Conservation (phyloP, 2,113 vertebrate genomes). For the Sinocyclocheilus maitianheensis region DNA sequence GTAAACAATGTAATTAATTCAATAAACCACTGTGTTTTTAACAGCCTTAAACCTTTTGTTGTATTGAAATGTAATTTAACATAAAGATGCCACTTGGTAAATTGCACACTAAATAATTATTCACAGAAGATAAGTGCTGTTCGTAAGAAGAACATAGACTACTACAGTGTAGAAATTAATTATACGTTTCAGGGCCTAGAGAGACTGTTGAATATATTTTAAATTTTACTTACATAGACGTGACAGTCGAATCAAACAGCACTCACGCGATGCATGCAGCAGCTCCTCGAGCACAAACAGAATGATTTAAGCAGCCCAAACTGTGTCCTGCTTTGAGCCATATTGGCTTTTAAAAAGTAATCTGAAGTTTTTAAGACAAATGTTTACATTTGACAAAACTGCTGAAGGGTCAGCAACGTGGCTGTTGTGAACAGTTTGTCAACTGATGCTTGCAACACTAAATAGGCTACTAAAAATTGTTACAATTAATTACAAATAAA, state of each 20-base stretch:
- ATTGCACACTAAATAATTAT: not conserved
- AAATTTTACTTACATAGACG: slow-evolving; percentile 18
- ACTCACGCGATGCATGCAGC: slow-evolving; percentile 48
- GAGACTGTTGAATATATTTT: slow-evolving; percentile 41
- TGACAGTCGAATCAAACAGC: slow-evolving; percentile 53
- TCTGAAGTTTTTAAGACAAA: not conserved
- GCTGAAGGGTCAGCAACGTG: not conserved
- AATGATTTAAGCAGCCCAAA: slow-evolving; percentile 54
- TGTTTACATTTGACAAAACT: slow-evolving; percentile 20
- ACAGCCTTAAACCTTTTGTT: slow-evolving; percentile 52
- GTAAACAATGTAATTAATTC: slow-evolving; percentile 92
- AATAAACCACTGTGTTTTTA: slow-evolving; percentile 92
- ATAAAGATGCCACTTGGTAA: not conserved
- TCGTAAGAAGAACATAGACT: not conserved
- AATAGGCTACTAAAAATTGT: not conserved
- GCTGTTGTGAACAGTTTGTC: not conserved
- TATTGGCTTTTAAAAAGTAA: slow-evolving; percentile 29
- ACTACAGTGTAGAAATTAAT: not conserved
- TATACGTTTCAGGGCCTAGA: not conserved
- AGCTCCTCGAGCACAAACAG: slow-evolving; percentile 70
- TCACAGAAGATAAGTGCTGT: not conserved
- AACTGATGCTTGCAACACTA: slow-evolving; percentile 46
- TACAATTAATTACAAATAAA: not conserved
- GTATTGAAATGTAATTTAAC: slow-evolving; percentile 42
- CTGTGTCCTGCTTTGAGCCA: slow-evolving; percentile 37